phyloP scores from a whole-genome alignment of 2,113 vertebrate species.

The Otocyon megalotis region DNA sequence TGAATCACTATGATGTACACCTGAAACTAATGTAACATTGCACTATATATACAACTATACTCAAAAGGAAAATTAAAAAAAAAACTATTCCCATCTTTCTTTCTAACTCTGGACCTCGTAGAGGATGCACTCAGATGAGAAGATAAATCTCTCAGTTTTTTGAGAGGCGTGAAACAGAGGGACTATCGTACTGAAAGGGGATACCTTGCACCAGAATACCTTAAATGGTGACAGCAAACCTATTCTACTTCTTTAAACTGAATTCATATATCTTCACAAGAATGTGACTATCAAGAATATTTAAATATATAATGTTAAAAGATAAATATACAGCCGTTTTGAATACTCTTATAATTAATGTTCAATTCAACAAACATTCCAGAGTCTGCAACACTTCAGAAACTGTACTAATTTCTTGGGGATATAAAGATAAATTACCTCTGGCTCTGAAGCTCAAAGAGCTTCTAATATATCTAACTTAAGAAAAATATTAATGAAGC shows the following conservation, averaged over 20 bases:
- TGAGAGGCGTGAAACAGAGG: neutral
- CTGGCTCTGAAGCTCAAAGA: neutral
- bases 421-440: neutral
- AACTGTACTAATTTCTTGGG: neutral
- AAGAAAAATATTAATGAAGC: conserved; percentile 6
- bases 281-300: neutral
- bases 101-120: neutral
- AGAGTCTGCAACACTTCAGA: neutral
- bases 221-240: neutral
- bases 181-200: neutral
- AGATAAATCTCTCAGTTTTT: neutral
- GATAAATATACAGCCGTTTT: neutral
- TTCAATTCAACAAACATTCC: neutral
- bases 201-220: neutral
- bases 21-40: neutral
- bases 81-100: neutral
- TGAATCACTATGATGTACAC: neutral
- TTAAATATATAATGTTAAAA: neutral
- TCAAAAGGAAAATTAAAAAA: neutral
- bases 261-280: neutral
- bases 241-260: neutral
- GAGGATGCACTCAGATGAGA: neutral
- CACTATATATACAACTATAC: neutral
- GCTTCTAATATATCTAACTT: neutral
- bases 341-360: neutral